phyloP scores from a whole-genome alignment of 2,797 vertebrate species.

The Discoglossus pictus region DNA sequence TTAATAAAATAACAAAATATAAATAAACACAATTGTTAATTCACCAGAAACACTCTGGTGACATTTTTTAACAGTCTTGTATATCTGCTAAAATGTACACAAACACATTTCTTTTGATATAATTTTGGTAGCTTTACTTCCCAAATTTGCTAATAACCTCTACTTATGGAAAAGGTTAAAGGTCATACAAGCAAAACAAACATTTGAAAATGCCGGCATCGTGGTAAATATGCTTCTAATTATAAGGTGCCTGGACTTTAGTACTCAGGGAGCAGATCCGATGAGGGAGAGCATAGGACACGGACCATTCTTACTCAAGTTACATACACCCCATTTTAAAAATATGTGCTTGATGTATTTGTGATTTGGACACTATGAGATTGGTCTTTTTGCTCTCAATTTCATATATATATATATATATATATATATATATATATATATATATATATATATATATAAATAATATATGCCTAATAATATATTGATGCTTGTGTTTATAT shows the following conservation, averaged over 20 bases:
- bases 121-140: constrained; percentile 26
- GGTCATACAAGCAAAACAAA: constrained; percentile 41
- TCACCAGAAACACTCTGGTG: too few relatives aligned
- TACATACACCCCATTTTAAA: constrained; percentile 35
- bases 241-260: constrained; percentile 47
- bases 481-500: too few relatives aligned
- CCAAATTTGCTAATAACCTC: constrained; percentile 37
- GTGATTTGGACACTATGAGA: constrained; percentile 12
- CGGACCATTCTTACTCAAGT: constrained; percentile 21
- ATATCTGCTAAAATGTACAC: constrained; percentile 18
- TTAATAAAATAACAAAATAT: too few relatives aligned
- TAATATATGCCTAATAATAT: too few relatives aligned
- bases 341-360: constrained; percentile 12
- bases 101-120: constrained; percentile 33
- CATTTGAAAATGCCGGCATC: constrained; percentile 37
- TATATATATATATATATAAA: too few relatives aligned
- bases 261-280: constrained; percentile 23
- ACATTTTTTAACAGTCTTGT: too few relatives aligned
- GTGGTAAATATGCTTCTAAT: constrained; percentile 49
- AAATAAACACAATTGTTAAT: too few relatives aligned
- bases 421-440: too few relatives aligned
- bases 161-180: constrained; percentile 42
- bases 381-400: too few relatives aligned
- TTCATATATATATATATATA: too few relatives aligned
- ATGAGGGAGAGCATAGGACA: constrained; percentile 27